Evolutionary conservation across 2,113 vertebrate genomes (phyloP), one percentile per base, ranked within the genome.

Genomic region (Lonchura striata): DNA sequence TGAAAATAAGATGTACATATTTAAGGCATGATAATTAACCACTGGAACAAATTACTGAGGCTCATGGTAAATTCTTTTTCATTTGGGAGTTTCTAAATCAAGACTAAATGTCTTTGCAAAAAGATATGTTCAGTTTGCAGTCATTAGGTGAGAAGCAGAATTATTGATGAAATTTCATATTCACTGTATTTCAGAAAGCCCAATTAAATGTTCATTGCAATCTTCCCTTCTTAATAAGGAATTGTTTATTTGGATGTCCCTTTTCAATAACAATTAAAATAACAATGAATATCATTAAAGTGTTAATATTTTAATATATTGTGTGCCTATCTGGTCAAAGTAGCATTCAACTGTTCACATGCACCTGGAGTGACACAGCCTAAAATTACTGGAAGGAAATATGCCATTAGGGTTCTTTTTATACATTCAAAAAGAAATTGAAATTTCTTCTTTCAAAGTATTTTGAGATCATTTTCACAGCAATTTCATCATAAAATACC

Each of bases 1-100:
- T 93, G 82, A 91, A 96, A 97, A 97, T 95, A 95, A 94, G 91
- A 90, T 97, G 79, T 91, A 96, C 94, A 81, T 97, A 95, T 95
- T 97, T 94, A 95, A 94, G 47, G 88, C 76, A 90, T 39, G 85
- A 82, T 95, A 96, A 97, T 97, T 96, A 97, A 71, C 39, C 75
- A 95, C 75, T 90, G 94, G 87, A 93, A 90, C 50, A 91, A 92
- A 95, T 95, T 93, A 70, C 93, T 90, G 85, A 91, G 39, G 61
- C 93, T 95, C 50, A 19, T 80, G 75, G 71, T 42, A 95, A 95
- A 91, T 80, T 91, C 70, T 91, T 91, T 92, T 93, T 88, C 93
- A 70, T 92, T 65, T 90, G 87, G 82, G 90, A 96, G 54, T 39
- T 92, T 57, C 85, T 95, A 96, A 94, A 95, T 97, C 85, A 80